Conservation (phyloP, 2,113 vertebrate genomes). For the Eudyptes chrysolophus region DNA sequence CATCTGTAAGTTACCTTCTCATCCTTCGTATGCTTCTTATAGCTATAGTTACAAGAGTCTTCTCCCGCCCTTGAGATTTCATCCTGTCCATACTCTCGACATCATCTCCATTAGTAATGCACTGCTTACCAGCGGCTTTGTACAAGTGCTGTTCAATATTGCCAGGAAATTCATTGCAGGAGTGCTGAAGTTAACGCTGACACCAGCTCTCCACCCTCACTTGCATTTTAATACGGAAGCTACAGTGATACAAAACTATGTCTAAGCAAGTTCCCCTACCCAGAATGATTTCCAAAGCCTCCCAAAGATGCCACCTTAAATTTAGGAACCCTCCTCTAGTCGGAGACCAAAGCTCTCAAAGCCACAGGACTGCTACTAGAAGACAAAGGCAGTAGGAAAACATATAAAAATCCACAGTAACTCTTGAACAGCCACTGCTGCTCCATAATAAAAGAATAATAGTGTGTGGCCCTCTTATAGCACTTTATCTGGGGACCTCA, state of each 20-base stretch:
- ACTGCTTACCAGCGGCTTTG: background rate
- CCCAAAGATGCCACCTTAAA: constrained; percentile 36
- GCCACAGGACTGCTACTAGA: constrained; percentile 12
- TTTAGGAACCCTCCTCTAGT: background rate
- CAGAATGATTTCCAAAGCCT: background rate
- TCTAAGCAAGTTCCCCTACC: background rate
- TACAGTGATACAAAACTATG: background rate
- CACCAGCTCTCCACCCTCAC: background rate
- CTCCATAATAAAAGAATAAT: background rate
- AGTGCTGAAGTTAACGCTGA: background rate
- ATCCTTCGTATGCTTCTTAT: background rate
- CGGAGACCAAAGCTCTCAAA: background rate
- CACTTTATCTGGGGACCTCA: background rate
- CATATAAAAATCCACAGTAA: constrained; percentile 16
- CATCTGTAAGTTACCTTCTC: background rate
- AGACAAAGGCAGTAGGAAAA: constrained; percentile 43
- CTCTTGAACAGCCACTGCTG: constrained; percentile 3
- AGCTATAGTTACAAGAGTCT: background rate
- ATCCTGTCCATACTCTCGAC: background rate
- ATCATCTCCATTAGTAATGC: background rate
- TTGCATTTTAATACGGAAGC: background rate
- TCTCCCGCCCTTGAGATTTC: background rate
- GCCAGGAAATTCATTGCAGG: background rate
- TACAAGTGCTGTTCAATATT: background rate
- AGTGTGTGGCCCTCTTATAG: background rate